Evolutionary conservation across 2,113 vertebrate genomes (phyloP), one percentile per base, ranked within the genome.

Genomic region (Trinectes maculatus): DNA sequence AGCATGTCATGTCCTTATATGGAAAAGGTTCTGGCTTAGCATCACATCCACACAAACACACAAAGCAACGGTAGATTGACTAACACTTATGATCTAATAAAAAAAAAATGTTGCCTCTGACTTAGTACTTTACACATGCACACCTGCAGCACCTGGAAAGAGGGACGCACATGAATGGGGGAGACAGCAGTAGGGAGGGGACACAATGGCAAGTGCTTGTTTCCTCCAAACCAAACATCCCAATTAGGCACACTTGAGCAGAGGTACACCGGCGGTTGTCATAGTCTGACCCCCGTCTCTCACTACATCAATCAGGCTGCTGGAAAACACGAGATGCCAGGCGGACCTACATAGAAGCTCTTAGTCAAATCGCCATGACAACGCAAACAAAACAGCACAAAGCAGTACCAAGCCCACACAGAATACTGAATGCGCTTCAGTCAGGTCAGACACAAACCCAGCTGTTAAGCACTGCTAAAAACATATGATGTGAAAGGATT

Each of bases 331-430:
- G 8, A 72, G 80, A 82, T 76, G 82, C 80, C 83, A 49, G 29
- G 60, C 44, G 22, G 72, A 67, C 77, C 71, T 79, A 55, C 57
- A 47, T 18, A 75, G 67, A 33, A 59, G 83, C 64, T 36, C 61
- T 78, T 49, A 73, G 74, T 78, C 63, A 69, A 54, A 71, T 84
- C 40, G 8, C 89, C 86, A 88, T 88, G 85, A 73, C 86, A 72
- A 92, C 87, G 8, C 81, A 89, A 85, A 90, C 87, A 91, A 89
- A 90, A 91, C 87, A 88, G 49, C 74, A 77, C 80, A 84, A 85
- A 84, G 67, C 66, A 8, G 67, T 21, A 73, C 53, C 65, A 43
- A 47, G 18, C 28, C 59, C 12, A 29, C 71, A 7, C 65, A 79
- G 79, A 85, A 85, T 72, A 71, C 64, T 67, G 61, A 89, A 85